Conservation (phyloP, 1,140 invertebrate species). For the Maniola jurtina region DNA sequence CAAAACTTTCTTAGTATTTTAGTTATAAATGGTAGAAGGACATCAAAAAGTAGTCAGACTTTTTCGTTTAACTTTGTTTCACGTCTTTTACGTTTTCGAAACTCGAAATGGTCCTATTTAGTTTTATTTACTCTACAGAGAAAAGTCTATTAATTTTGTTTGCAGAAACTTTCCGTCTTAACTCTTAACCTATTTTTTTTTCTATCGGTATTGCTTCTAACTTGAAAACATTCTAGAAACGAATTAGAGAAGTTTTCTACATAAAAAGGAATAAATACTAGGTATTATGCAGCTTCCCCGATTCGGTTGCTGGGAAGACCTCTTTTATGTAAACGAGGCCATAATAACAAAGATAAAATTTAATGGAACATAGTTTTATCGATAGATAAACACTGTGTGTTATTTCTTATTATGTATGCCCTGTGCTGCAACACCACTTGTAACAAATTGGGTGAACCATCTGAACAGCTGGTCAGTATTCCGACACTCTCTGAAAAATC, state of each 20-base stretch:
- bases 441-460: conserved; percentile 27
- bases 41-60: neutral
- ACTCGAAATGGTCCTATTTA: neutral
- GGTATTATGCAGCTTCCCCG: too few species aligned
- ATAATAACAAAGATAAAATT: too few species aligned
- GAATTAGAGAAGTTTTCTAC: neutral
- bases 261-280: neutral
- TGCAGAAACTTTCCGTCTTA: neutral
- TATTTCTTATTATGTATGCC: neutral
- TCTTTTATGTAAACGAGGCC: too few species aligned
- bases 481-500: conserved; percentile 20
- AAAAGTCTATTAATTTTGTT: neutral
- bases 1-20: neutral
- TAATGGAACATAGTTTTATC: too few species aligned
- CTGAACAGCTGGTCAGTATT: conserved; percentile 22
- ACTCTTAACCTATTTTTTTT: conserved; percentile 2
- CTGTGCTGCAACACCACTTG: conserved; percentile 12
- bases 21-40: neutral
- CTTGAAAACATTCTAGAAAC: neutral
- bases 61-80: neutral
- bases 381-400: neutral
- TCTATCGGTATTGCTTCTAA: neutral
- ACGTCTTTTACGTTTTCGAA: neutral
- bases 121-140: neutral
- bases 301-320: too few species aligned